Evolutionary conservation across 2,113 vertebrate genomes (phyloP), one percentile per base, ranked within the genome.

Genomic region (Solea senegalensis): DNA sequence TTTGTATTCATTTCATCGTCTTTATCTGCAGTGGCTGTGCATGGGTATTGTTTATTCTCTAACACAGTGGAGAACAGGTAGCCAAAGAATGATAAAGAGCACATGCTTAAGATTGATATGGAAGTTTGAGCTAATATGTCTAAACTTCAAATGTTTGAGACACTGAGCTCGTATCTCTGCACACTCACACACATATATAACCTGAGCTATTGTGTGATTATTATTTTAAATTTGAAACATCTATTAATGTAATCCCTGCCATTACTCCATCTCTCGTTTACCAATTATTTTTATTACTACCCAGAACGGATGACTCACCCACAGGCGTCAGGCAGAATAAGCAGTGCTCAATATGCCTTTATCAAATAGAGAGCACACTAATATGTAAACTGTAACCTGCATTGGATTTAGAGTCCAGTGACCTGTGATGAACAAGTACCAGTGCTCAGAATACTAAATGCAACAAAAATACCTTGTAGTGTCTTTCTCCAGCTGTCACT

Each of bases 401-500:
- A 55, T 9, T 72, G 43, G 50, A 64, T 21, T 58, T 40, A 64
- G 21, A 58, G 57, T 14, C 41, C 16, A 55, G 11, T 54, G 66
- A 72, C 65, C 27, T 64, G 27, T n/a, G 43, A 7, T 52, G 46
- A 39, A 50, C 34, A 43, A 58, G 27, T 45, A 51, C 12, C 6
- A 70, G 13, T 54, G 41, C 46, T 50, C 21, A 56, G 49, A 71
- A 61, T 9, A 15, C 27, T 28, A 27, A 53, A 71, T 39, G 11
- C n/a, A 0, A 3, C 9, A 16, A 48, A 13, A 46, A 43, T 60
- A 49, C 49, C 9, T 15, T 56, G 59, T 9, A 9, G 26, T 48
- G 50, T 55, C 59, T 65, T 65, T 76, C 66, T 65, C 49, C 11
- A 68, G 40, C 75, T 74, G 28, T 76, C 72, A 69, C 70, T 78